Evolutionary conservation across 2,888 invertebrate genomes (phyloP), one percentile per base, ranked within the genome.

Genomic region (Aromia moschata): DNA sequence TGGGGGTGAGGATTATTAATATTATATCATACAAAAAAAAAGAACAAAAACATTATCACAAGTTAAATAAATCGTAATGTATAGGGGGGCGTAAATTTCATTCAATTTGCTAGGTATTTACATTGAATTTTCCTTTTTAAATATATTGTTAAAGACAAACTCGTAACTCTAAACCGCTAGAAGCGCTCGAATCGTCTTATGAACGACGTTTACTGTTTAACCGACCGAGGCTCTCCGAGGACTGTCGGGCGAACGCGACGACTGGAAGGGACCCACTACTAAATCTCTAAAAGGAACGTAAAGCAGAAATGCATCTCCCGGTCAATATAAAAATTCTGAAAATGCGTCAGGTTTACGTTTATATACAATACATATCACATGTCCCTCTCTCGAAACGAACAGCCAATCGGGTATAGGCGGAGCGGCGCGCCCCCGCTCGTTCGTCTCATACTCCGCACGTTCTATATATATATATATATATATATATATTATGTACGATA

Each of bases 281-380:
- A 54, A 56, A n/a, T n/a, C n/a, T n/a, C 51, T 56, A 60, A 58
- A 65, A 70, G 68, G 67, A 74, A 73, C 68, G 65, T 70, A 69
- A 38, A 64, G 70, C 71, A 67, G 66, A 78, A 77, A 78, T 77
- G 76, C 77, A 76, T 76, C n/a, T n/a, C 73, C 74, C 74, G 68
- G 74, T 77, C 73, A 74, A 75, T 77, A 76, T 75, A 77, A 77
- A 78, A 75, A 74, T 74, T 75, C 73, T 70, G 72, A 74, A 75
- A 79, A 80, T 79, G 79, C 78, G 72, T 78, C 74, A 73, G 70
- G 68, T 72, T 64, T 71, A 69, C 70, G 67, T 70, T 67, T 77
- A 77, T 75, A 77, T 77, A 79, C 75, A 76, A n/a, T 77, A 77
- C 78, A 78, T 79, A 80, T 79, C 79, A 79, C 79, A 80, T 74